Evolutionary conservation across 92 coral and sea anemone genomes (phyloP).

Genomic region (Muricea muricata): DNA sequence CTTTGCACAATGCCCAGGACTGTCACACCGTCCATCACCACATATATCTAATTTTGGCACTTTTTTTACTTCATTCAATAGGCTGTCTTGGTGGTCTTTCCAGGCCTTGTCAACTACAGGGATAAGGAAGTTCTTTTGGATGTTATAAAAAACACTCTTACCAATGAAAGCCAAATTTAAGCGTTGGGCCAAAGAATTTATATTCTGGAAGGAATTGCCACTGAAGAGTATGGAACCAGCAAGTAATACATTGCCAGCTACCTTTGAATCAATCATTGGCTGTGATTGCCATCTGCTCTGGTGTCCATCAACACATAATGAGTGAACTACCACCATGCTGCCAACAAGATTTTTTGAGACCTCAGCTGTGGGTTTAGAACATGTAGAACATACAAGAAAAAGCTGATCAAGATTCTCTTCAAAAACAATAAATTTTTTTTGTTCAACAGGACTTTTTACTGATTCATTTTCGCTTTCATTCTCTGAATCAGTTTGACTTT

Average conservation of each 20-base stretch:
- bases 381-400: conserved; percentile 49
- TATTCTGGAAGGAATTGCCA: too few species aligned
- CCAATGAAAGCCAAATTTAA: conserved; percentile 56
- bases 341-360: conserved; percentile 38
- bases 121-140: conserved; percentile 53
- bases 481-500: conserved; percentile 26
- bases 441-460: conserved; percentile 5
- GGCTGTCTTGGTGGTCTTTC: conserved; percentile 44
- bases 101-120: conserved; percentile 68
- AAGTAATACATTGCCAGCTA: conserved; percentile 56
- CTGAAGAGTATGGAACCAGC: too few species aligned
- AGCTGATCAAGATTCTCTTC: conserved; percentile 49
- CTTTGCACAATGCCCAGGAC: conserved; percentile 68
- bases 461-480: not conserved
- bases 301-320: conserved; percentile 49
- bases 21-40: conserved; percentile 56
- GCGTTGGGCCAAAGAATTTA: conserved; percentile 49
- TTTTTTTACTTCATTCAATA: conserved; percentile 33
- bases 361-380: conserved; percentile 38
- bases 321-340: conserved; percentile 45
- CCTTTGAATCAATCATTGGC: conserved; percentile 42
- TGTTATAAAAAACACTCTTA: conserved; percentile 38
- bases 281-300: conserved; percentile 54
- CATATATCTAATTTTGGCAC: conserved; percentile 16
- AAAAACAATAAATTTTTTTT: conserved; percentile 52